Evolutionary conservation across 2,888 invertebrate species (phyloP).

Genomic region (Kuschelorhynchus macadamiae): DNA sequence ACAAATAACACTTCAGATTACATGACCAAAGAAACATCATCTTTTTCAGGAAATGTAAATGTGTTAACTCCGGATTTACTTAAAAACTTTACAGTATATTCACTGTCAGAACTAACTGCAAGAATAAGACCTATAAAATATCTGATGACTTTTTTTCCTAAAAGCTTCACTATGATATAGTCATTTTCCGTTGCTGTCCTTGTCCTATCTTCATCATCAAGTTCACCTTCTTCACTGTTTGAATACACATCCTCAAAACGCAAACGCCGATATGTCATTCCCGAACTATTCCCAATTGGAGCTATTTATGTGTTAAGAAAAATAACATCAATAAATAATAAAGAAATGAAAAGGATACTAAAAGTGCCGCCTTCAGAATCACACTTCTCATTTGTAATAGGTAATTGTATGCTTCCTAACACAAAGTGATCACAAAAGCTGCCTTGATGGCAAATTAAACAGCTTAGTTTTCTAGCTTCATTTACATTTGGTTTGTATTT

Average conservation of each 20-base stretch:
- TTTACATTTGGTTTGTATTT: background rate
- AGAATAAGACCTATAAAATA: slow-evolving; percentile 4
- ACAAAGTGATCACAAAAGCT: background rate
- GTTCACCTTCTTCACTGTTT: background rate
- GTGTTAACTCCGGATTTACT: slow-evolving; percentile 9
- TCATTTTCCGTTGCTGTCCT: background rate
- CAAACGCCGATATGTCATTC: background rate
- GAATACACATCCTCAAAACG: background rate
- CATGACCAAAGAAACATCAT: no score
- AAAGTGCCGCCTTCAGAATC: no score
- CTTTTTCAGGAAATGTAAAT: slow-evolving; percentile 14
- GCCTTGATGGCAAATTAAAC: background rate
- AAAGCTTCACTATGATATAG: slow-evolving; percentile 6
- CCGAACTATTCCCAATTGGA: background rate
- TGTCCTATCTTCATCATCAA: background rate
- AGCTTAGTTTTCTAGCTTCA: slow-evolving; percentile 3
- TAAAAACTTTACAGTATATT: slow-evolving; percentile 4
- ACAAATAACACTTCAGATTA: no score
- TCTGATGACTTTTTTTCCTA: background rate
- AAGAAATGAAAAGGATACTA: no score
- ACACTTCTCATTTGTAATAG: no score
- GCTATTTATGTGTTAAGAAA: slow-evolving; percentile 4
- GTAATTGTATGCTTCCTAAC: background rate
- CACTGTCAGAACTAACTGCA: background rate
- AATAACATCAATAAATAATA: no score